Evolutionary conservation across 2,797 vertebrate species (phyloP).

Genomic region (Lycodopsis pacificus): DNA sequence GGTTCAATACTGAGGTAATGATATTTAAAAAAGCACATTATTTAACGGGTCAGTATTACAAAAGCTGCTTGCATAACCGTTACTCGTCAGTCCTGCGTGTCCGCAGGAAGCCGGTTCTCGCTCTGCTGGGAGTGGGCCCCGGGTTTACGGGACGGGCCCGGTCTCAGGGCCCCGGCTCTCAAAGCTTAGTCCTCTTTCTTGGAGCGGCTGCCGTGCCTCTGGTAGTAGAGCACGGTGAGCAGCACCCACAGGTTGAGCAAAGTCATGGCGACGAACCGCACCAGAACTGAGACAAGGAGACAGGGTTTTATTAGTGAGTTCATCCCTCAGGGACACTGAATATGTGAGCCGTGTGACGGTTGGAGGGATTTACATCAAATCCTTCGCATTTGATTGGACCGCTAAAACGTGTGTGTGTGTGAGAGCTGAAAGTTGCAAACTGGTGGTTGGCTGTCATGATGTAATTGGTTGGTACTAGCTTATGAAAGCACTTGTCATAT

Average conservation of each 20-base stretch:
- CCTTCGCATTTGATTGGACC: neutral
- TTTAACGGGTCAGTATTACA: conserved; percentile 9
- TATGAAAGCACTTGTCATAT: too few relatives aligned
- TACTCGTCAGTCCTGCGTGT: neutral
- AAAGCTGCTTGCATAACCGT: conserved; percentile 16
- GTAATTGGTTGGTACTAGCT: too few relatives aligned
- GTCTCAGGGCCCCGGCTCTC: neutral
- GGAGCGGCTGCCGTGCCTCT: conserved; percentile 76
- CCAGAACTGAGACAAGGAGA: conserved; percentile 85
- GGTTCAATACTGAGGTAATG: conserved; percentile 45
- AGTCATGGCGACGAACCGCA: conserved; percentile 89
- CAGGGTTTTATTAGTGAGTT: neutral
- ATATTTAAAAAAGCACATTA: conserved; percentile 33
- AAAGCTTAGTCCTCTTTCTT: conserved; percentile 84
- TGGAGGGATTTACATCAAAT: neutral
- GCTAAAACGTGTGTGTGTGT: neutral
- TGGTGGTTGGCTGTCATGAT: too few relatives aligned
- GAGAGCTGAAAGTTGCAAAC: too few relatives aligned
- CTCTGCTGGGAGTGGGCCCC: neutral
- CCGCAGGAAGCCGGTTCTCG: neutral
- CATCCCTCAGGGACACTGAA: too few relatives aligned
- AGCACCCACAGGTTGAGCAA: conserved; percentile 93
- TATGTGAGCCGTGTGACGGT: too few relatives aligned
- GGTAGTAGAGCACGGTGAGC: conserved; percentile 88
- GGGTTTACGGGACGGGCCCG: neutral